Evolutionary conservation across 2,888 invertebrate species (phyloP).

Genomic region (Mycalesis mineus): DNA sequence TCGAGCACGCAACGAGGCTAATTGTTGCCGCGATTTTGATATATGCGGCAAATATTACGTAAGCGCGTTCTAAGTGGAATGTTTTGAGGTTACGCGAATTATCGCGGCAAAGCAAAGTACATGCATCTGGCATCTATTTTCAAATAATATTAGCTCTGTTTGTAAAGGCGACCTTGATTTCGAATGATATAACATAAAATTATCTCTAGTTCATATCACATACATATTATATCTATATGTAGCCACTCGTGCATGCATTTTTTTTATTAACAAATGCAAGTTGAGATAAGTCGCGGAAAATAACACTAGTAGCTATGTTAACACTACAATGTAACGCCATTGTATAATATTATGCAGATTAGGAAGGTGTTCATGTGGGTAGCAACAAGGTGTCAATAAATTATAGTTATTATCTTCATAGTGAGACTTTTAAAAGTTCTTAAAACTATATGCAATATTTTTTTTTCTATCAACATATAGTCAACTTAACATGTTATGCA

Average conservation of each 20-base stretch:
- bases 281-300: constrained; percentile 1
- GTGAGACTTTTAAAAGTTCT: background rate
- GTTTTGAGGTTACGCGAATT: constrained; percentile 46
- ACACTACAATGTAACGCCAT: constrained; percentile 13
- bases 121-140: constrained; percentile 31
- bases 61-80: constrained; percentile 35
- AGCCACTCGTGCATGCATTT: background rate
- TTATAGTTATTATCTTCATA: background rate
- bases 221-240: background rate
- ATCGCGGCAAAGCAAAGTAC: constrained; percentile 27
- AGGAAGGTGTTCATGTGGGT: background rate
- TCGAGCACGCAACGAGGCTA: constrained; percentile 21
- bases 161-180: constrained; percentile 24
- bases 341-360: background rate
- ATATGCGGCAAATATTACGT: constrained; percentile 38
- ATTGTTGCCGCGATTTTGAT: constrained; percentile 19
- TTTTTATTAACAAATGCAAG: background rate
- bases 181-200: constrained; percentile 8
- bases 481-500: too few relatives aligned
- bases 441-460: background rate
- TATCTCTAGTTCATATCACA: background rate
- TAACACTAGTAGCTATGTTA: background rate
- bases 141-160: constrained; percentile 19
- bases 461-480: background rate
- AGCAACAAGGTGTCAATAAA: background rate